Evolutionary conservation across 2,113 vertebrate genomes (phyloP).

Genomic region (Leptodactylus fuscus): DNA sequence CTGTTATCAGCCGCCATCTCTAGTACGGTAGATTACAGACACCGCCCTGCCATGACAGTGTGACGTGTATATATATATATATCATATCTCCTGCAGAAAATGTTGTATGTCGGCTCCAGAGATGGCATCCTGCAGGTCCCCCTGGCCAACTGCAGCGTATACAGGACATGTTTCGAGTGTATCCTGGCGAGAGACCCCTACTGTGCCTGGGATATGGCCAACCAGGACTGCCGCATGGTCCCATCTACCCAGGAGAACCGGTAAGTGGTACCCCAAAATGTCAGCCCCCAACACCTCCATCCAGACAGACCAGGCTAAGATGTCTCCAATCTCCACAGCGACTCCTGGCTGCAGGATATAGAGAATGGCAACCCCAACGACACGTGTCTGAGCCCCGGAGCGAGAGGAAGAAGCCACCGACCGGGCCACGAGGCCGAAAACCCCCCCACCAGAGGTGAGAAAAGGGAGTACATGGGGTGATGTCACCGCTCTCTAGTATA

Average conservation of each 20-base stretch:
- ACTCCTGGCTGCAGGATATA: slow-evolving; percentile 70
- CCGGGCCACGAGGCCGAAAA: slow-evolving; percentile 33
- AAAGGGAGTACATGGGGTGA: background rate
- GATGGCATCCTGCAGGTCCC: slow-evolving; percentile 79
- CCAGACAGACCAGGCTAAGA: background rate
- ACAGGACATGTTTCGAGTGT: slow-evolving; percentile 86
- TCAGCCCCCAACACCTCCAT: background rate
- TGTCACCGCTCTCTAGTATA: background rate
- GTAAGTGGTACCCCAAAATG: slow-evolving; percentile 53
- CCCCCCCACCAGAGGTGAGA: accelerated
- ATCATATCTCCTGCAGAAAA: slow-evolving; percentile 68
- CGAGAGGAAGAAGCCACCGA: slow-evolving; percentile 40
- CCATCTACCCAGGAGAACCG: accelerated
- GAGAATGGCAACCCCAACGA: slow-evolving; percentile 47
- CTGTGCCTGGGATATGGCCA: slow-evolving; percentile 82
- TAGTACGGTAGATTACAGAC: background rate
- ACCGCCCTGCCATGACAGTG: too few relatives aligned
- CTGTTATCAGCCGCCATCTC: background rate
- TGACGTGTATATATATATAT: too few relatives aligned
- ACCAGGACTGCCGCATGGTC: slow-evolving; percentile 66
- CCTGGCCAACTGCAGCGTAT: slow-evolving; percentile 85
- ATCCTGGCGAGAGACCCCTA: slow-evolving; percentile 89
- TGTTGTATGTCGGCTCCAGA: slow-evolving; percentile 82
- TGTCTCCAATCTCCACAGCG: slow-evolving; percentile 61
- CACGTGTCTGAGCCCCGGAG: background rate